These are phyloP conservation scores for Diploscapter pachys DNA, from an alignment of 1,140 invertebrate genomes.

Conservation along the genomic window DNA sequence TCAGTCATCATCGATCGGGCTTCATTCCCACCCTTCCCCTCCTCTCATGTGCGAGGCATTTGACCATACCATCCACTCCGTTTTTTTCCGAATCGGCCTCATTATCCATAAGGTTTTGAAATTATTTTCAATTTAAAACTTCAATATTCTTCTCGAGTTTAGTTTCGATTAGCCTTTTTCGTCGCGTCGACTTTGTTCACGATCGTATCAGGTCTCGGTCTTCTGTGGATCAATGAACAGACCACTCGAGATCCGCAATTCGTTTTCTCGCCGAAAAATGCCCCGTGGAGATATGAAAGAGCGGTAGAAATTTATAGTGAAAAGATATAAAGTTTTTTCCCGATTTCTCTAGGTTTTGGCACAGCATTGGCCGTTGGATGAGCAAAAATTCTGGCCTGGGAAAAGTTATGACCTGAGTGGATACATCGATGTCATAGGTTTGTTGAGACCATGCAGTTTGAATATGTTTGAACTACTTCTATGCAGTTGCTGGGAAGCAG, in stretches of 20 bases:
- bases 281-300: slow-evolving; percentile 53
- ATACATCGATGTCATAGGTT: slow-evolving; percentile 54
- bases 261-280: slow-evolving; percentile 57
- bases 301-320: slow-evolving; percentile 13
- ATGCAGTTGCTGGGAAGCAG: slow-evolving; percentile 39
- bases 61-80: no score
- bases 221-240: slow-evolving; percentile 55
- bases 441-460: neutral
- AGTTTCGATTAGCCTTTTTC: slow-evolving; percentile 7
- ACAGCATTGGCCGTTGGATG: slow-evolving; percentile 55
- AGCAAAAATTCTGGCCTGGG: slow-evolving; percentile 56
- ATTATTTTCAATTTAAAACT: neutral
- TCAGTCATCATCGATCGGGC: no score
- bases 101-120: no score
- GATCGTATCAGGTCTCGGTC: slow-evolving; percentile 39
- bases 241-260: slow-evolving; percentile 57
- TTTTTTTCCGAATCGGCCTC: no score
- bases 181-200: slow-evolving; percentile 14
- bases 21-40: no score
- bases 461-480: neutral
- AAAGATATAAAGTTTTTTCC: neutral
- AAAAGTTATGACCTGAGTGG: slow-evolving; percentile 53
- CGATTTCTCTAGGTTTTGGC: slow-evolving; percentile 41
- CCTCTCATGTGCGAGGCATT: no score
- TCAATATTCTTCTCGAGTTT: neutral